phyloP scores from a whole-genome alignment of 2,797 vertebrate genomes.

The Graptemys geographica region DNA sequence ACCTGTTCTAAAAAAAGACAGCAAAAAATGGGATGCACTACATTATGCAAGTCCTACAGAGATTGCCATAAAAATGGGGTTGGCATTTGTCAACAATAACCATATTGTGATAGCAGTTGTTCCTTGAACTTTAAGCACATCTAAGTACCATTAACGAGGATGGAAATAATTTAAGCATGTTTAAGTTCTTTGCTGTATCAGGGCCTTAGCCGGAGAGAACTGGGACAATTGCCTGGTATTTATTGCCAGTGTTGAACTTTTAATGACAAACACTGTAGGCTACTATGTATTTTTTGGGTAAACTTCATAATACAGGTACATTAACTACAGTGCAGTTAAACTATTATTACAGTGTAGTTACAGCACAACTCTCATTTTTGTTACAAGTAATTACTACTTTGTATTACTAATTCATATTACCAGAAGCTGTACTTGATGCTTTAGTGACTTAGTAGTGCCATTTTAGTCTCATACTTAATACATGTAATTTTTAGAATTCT shows the following conservation, averaged over 20 bases:
- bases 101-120: fast-evolving
- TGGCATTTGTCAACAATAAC: neutral
- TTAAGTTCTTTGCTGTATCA: fast-evolving
- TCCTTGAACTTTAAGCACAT: fast-evolving
- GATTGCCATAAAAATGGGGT: neutral
- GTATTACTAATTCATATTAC: conserved; percentile 14
- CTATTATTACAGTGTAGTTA: neutral
- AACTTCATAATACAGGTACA: neutral
- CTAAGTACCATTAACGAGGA: fast-evolving
- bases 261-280: neutral
- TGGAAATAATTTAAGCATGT: fast-evolving
- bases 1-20: neutral
- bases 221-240: neutral
- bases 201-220: neutral
- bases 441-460: conserved; percentile 17
- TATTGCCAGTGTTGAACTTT: neutral
- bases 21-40: neutral
- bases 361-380: neutral
- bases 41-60: neutral
- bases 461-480: conserved; percentile 27
- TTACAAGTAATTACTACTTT: conserved; percentile 20
- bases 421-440: neutral
- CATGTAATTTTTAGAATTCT: conserved; percentile 35
- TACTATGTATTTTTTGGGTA: neutral
- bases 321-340: neutral